These are phyloP conservation scores for Onychomys torridus DNA, from an alignment of 2,797 vertebrate species.

Conservation along the genomic window DNA sequence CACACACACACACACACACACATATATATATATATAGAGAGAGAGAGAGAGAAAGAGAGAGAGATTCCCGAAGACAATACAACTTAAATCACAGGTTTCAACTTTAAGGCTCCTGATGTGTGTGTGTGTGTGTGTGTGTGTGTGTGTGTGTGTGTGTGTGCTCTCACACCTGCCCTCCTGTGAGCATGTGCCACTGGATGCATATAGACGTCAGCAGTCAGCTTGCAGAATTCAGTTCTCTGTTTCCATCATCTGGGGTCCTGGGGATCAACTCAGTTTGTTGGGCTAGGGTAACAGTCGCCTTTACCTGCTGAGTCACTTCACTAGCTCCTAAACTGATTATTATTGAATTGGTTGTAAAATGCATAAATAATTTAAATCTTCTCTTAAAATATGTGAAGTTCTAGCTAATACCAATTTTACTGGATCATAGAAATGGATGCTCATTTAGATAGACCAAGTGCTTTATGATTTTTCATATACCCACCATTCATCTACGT, in stretches of 20 bases:
- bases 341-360: not conserved
- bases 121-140: not conserved
- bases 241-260: too few species aligned
- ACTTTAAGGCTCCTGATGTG: not conserved
- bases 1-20: too few species aligned
- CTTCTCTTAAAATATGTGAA: slow-evolving; percentile 23
- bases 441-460: not conserved
- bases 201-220: not conserved
- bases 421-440: not conserved
- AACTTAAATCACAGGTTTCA: not conserved
- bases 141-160: too few species aligned
- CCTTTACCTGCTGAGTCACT: not conserved
- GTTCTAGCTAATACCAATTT: slow-evolving; percentile 14
- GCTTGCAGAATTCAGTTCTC: not conserved
- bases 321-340: not conserved
- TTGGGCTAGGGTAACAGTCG: too few species aligned
- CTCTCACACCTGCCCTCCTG: not conserved
- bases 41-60: not conserved
- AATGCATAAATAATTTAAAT: slow-evolving; percentile 9
- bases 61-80: not conserved
- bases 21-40: too few species aligned
- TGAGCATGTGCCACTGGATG: not conserved
- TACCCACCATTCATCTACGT: not conserved
- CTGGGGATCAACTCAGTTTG: not conserved
- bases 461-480: not conserved